Conservation (phyloP, 2,888 invertebrate genomes). For the Pantelozetes paolii region DNA sequence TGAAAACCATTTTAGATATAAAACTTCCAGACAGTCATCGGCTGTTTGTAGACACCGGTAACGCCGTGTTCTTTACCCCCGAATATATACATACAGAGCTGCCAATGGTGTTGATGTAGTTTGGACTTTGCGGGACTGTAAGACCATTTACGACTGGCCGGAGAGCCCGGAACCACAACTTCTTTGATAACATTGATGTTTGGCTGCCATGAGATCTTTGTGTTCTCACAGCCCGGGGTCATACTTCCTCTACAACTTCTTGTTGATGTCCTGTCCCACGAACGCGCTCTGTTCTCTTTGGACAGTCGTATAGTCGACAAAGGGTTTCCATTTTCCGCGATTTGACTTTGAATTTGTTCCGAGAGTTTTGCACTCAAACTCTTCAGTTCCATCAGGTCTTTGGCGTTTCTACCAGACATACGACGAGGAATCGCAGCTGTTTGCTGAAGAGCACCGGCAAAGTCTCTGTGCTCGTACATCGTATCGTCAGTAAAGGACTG, state of each 20-base stretch:
- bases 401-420: background rate
- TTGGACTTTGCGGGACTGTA: conserved; percentile 42
- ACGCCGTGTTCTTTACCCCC: conserved; percentile 76
- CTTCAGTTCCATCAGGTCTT: conserved; percentile 31
- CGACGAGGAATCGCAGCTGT: conserved; percentile 4
- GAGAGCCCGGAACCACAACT: conserved; percentile 41
- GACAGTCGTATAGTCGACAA: conserved; percentile 24
- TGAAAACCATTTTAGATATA: conserved; percentile 52
- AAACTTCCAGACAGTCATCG: conserved; percentile 73
- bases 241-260: conserved; percentile 1
- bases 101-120: conserved; percentile 47
- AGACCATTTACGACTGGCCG: conserved; percentile 44
- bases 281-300: conserved; percentile 43
- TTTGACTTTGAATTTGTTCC: conserved; percentile 13
- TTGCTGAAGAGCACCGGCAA: conserved; percentile 9
- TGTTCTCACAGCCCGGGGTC: conserved; percentile 37
- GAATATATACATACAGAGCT: conserved; percentile 65
- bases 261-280: conserved; percentile 44
- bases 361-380: background rate
- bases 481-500: conserved; percentile 47
- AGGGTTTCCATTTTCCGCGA: conserved; percentile 7
- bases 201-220: conserved; percentile 40
- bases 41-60: conserved; percentile 68
- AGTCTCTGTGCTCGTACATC: conserved; percentile 35
- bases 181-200: conserved; percentile 42